A percentile compares a stretch with the other conserved stretches of the same genome.
These are phyloP conservation scores for Ichneumoninae sp. DNA, from an alignment of 2,888 invertebrate species.

Conservation along the genomic window DNA sequence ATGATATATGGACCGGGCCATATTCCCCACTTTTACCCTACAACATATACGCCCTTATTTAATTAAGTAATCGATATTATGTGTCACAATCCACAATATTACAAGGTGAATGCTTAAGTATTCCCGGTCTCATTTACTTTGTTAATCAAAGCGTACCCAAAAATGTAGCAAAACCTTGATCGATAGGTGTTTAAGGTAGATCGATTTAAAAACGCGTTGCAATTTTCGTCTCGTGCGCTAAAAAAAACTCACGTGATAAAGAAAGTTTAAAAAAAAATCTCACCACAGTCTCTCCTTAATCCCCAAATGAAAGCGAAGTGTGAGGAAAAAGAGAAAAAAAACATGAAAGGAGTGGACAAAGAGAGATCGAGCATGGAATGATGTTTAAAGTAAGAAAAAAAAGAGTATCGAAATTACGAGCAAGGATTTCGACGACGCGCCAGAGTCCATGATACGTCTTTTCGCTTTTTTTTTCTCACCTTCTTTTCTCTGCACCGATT, in stretches of 20 bases:
- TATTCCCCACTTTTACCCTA: too few species aligned
- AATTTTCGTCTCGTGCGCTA: not conserved
- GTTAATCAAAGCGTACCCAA: not conserved
- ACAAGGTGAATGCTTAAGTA: too few species aligned
- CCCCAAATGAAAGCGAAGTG: slow-evolving; percentile 4
- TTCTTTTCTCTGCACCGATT: slow-evolving; percentile 16
- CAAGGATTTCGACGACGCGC: slow-evolving; percentile 15
- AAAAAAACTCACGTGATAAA: not conserved
- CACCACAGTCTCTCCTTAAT: not conserved
- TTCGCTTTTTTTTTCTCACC: not conserved
- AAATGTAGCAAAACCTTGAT: not conserved
- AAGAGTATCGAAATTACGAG: slow-evolving; percentile 5
- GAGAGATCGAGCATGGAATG: slow-evolving; percentile 17
- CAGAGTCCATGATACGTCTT: slow-evolving; percentile 4
- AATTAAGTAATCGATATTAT: too few species aligned
- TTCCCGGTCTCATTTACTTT: too few species aligned
- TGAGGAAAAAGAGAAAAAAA: slow-evolving; percentile 5
- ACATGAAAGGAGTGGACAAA: slow-evolving; percentile 4
- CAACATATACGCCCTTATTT: too few species aligned
- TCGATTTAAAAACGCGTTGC: not conserved
- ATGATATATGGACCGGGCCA: too few species aligned
- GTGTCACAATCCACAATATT: too few species aligned
- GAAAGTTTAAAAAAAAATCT: not conserved
- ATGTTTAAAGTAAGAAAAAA: slow-evolving; percentile 4
- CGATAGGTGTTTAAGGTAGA: not conserved